Evolutionary conservation across 2,113 vertebrate species (phyloP), one percentile per base, ranked within the genome.

Genomic region (Pelmatolapia mariae): DNA sequence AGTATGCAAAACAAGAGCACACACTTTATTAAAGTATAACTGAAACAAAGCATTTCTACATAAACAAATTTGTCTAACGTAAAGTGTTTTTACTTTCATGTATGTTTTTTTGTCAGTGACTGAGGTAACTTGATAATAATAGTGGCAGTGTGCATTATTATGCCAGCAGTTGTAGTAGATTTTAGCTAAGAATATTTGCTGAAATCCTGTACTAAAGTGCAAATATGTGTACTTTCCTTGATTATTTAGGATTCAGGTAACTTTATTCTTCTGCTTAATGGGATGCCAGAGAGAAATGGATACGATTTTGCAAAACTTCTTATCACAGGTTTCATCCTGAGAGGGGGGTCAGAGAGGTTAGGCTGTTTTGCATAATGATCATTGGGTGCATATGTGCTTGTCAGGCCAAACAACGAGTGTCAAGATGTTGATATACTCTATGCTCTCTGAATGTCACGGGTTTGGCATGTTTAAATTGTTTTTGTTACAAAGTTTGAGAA

Each of bases 391-490:
- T 59, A 68, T 83, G 66, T 80, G 57, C 81, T 54, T 31, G 43
- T 81, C 38, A 57, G 50, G 79, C 50, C 86, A 87, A 84, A 84
- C 52, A 38, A 71, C 24, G 18, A 54, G 18, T 8, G 59, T 81
- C 33, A 53, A 29, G 6, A 5, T 89, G 86, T 92, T 84, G 73
- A 82, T 19, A 78, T 61, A 66, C 33, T 66, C 7, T 66, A 47
- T 53, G 53, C 40, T 54, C 61, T 87, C 54, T 82, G 36, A 71
- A 50, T 52, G 54, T 83, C 38, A 54, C 4, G 22, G 18, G 53
- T 86, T 83, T 80, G 76, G 47, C 31, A 52, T 84, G 53, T 90
- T 86, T 87, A 80, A 81, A 86, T 81, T 82, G 56, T 33, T 76
- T 29, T 76, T 29, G 24, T 29, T 47, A 47, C 15, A 29, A 29